Evolutionary conservation across 2,113 vertebrate genomes (phyloP).

Genomic region (Caloenas nicobarica): DNA sequence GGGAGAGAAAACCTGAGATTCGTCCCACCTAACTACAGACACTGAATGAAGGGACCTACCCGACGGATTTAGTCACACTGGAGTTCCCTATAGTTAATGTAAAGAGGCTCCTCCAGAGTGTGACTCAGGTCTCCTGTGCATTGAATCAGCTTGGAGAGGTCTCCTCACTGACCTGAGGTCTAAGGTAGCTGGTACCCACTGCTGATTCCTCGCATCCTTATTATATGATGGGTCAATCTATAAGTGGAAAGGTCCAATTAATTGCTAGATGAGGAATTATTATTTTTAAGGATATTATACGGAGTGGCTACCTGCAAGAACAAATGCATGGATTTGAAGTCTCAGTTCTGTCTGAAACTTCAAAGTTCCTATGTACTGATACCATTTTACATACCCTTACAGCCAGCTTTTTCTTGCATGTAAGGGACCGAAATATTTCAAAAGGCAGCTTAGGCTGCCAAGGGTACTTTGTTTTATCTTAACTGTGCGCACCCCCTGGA

Average conservation of each 20-base stretch:
- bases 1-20: neutral
- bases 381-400: neutral
- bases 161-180: neutral
- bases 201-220: neutral
- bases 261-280: neutral
- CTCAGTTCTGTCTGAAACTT: neutral
- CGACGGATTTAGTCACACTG: neutral
- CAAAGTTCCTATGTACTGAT: accelerated
- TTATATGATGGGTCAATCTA: neutral
- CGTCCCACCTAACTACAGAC: neutral
- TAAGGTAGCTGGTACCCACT: neutral
- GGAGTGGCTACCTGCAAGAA: neutral
- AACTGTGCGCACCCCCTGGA: neutral
- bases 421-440: neutral
- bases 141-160: neutral
- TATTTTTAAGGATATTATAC: neutral
- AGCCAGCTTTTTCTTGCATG: neutral
- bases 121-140: neutral
- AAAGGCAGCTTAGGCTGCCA: neutral
- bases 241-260: neutral
- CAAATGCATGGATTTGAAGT: neutral
- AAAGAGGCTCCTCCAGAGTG: neutral
- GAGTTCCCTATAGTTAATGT: neutral
- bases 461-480: neutral
- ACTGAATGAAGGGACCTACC: neutral